Evolutionary conservation across 2,888 invertebrate species (phyloP).

Genomic region (Pedicia rivosa): DNA sequence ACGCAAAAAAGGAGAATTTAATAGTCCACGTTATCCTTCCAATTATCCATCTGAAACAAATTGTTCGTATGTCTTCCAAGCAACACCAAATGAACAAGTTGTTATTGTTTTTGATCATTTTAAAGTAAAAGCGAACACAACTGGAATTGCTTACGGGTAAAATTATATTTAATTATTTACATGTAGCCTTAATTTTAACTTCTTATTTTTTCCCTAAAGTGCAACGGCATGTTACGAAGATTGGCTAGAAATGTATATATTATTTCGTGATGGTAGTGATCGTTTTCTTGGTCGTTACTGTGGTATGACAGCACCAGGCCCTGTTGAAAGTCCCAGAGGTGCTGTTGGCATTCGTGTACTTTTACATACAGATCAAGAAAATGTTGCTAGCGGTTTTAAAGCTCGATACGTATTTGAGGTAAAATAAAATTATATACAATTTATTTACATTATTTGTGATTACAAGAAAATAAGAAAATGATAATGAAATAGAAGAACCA

Average conservation of each 20-base stretch:
- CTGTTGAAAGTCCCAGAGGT: slow-evolving; percentile 81
- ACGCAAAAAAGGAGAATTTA: slow-evolving; percentile 79
- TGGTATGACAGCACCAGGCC: slow-evolving; percentile 80
- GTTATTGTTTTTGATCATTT: slow-evolving; percentile 84
- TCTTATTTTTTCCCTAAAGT: slow-evolving; percentile 28
- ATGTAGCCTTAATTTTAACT: background rate
- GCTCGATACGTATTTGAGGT: slow-evolving; percentile 84
- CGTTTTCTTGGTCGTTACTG: slow-evolving; percentile 86
- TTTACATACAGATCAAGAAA: slow-evolving; percentile 72
- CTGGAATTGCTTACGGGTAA: slow-evolving; percentile 60
- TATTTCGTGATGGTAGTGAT: slow-evolving; percentile 66
- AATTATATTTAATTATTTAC: background rate
- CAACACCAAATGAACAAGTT: slow-evolving; percentile 76
- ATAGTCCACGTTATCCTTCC: slow-evolving; percentile 91
- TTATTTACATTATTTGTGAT: too few species aligned
- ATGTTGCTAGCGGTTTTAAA: slow-evolving; percentile 89
- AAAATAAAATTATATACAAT: slow-evolving; percentile 15
- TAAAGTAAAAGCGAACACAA: slow-evolving; percentile 67
- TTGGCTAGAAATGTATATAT: slow-evolving; percentile 87
- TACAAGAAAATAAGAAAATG: too few species aligned
- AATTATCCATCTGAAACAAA: slow-evolving; percentile 91
- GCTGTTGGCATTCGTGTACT: slow-evolving; percentile 77
- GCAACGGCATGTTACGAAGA: slow-evolving; percentile 72
- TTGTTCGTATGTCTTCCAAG: slow-evolving; percentile 83
- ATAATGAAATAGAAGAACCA: too few species aligned